Percentiles rank a stretch among this genome's conserved stretches.
Conservation (phyloP, 2,888 invertebrate genomes). For the Drosophila anomelani region DNA sequence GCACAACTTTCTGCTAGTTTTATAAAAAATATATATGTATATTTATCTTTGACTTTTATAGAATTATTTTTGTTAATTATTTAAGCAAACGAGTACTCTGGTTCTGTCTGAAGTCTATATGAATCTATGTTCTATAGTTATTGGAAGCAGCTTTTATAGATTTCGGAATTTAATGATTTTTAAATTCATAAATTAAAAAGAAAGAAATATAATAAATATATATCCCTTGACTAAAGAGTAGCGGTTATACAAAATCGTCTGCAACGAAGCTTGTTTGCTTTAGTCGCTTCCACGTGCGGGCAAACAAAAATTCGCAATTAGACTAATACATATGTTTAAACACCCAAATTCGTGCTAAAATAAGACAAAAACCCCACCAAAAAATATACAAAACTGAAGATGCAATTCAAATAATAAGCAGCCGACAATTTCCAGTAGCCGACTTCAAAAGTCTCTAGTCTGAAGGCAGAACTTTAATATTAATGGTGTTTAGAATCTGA, state of each 20-base stretch:
- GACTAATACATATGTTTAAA: slow-evolving; percentile 1
- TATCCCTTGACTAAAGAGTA: background rate
- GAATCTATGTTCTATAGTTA: background rate
- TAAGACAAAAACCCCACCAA: background rate
- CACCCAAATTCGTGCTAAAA: background rate
- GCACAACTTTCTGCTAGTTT: no score
- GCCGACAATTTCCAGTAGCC: background rate
- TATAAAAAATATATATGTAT: no score
- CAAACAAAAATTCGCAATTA: background rate
- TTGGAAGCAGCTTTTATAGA: background rate
- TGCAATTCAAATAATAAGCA: background rate
- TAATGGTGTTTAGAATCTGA: background rate
- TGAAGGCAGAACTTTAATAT: no score
- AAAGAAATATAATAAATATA: background rate
- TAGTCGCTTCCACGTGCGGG: background rate
- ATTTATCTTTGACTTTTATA: no score
- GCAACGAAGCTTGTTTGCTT: background rate
- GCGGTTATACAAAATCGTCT: background rate
- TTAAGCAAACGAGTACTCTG: background rate
- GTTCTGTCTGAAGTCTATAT: background rate
- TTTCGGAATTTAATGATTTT: background rate
- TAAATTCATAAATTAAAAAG: background rate
- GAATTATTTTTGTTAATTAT: background rate
- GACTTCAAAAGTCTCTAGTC: background rate
- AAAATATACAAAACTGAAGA: background rate